Evolutionary conservation across 2,888 invertebrate genomes (phyloP), one percentile per base, ranked within the genome.

Genomic region (Pocota personata): DNA sequence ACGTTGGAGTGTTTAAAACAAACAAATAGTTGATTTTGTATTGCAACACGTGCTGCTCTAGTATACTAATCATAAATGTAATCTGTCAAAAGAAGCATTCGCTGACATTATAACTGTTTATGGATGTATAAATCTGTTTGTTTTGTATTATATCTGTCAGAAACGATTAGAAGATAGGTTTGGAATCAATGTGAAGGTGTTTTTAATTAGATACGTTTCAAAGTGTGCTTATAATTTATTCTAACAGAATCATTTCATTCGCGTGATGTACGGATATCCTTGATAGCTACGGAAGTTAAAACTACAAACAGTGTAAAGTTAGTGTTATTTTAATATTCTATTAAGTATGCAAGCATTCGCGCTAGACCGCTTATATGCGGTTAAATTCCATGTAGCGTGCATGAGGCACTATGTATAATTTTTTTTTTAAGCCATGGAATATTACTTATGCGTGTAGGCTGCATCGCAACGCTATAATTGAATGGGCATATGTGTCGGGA

Each of bases 401-500:
- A 66, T 66, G 64, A 43, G 55, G 35, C 4, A 52, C 30, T 32
- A 43, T 40, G 12, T n/a, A n/a, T n/a, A n/a, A n/a, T n/a, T n/a
- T n/a, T n/a, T 40, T 50, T 14, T 35, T 40, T 14, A 46, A 82
- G 37, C 40, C 64, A 46, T 43, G 19, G 24, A 14, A 14, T 40
- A 14, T 21, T 35, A 40, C 62, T 21, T 71, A 52, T 48, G 12
- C 32, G 57, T 67, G 73, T 69, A 48, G 72, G 79, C 19, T 57
- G 60, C 69, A 71, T 48, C 46, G 62, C 7, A 66, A 35, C n/a
- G 40, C 27, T 71, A 19, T 79, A 57, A 75, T 58, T 69, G 62
- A 75, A 64, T 79, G 67, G 48, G 55, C 62, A 73, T 73, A 35
- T 48, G 50, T 69, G 78, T 55, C 60, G 48, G 60, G 1, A 35